A percentile compares a stretch with the other conserved stretches of the same genome.
phyloP scores from a whole-genome alignment of 1,140 invertebrate genomes.

The Nautilus pompilius region DNA sequence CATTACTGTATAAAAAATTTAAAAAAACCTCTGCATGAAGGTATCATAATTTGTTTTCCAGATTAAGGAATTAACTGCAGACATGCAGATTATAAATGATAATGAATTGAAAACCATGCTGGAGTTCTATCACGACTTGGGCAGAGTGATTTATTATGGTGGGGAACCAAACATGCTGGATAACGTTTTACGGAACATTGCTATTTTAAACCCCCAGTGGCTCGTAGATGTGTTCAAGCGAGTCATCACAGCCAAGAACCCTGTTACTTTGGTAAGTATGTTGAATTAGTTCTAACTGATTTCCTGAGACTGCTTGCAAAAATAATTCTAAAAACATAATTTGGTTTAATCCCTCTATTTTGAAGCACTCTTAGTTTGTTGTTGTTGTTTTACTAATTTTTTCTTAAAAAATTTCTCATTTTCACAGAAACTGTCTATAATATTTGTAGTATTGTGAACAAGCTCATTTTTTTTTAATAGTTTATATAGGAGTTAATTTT shows the following conservation, averaged over 20 bases:
- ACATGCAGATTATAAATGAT: constrained; percentile 43
- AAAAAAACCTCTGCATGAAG: no score
- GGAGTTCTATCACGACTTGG: constrained; percentile 56
- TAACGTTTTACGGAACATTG: constrained; percentile 41
- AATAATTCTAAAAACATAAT: no score
- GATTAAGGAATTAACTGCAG: constrained; percentile 48
- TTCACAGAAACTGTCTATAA: no score
- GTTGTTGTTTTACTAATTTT: no score
- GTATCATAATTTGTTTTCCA: constrained; percentile 15
- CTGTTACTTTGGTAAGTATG: constrained; percentile 26
- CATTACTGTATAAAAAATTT: no score
- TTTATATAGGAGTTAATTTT: no score
- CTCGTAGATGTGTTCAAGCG: constrained; percentile 43
- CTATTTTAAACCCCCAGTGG: constrained; percentile 51
- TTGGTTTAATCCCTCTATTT: no score
- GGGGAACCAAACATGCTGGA: constrained; percentile 24
- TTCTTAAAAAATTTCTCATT: no score
- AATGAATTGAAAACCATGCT: constrained; percentile 53
- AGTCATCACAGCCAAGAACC: constrained; percentile 25
- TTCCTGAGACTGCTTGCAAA: no score
- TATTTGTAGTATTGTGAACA: no score
- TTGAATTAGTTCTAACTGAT: background rate
- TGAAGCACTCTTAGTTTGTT: no score
- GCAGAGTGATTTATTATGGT: constrained; percentile 48
- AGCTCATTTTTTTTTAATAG: no score